phyloP scores from a whole-genome alignment of 2,888 invertebrate species.

The Invenusta paracnida region DNA sequence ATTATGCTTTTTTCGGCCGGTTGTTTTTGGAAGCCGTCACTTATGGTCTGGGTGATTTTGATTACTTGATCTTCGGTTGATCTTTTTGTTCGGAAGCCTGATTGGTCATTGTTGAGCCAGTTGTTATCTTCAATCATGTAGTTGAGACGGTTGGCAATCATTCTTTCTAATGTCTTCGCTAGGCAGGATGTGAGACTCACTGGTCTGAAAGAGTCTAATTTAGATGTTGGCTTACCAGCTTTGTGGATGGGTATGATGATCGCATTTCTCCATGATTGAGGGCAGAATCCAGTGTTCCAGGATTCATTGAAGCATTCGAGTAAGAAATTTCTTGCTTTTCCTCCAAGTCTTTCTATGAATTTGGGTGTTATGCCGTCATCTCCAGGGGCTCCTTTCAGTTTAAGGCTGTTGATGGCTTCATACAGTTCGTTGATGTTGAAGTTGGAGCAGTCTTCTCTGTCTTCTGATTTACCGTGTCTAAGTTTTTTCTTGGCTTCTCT shows the following conservation, averaged over 20 bases:
- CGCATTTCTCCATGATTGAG: neutral
- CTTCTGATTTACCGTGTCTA: neutral
- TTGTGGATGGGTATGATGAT: neutral
- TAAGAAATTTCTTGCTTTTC: neutral
- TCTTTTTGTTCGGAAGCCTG: neutral
- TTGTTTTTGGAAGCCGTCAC: too few species aligned
- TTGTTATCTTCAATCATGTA: neutral
- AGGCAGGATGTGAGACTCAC: neutral
- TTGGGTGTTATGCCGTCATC: neutral
- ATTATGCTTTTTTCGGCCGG: neutral
- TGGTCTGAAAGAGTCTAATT: neutral
- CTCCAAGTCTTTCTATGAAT: neutral
- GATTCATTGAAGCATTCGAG: neutral
- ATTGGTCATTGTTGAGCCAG: neutral
- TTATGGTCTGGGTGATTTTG: neutral
- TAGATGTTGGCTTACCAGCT: neutral
- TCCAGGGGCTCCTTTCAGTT: neutral
- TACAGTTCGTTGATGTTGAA: neutral
- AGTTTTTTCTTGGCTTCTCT: neutral
- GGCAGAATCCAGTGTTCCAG: neutral
- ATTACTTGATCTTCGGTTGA: neutral
- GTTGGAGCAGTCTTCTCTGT: neutral
- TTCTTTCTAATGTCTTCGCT: neutral
- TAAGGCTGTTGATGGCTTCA: neutral
- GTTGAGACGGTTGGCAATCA: neutral